Evolutionary conservation across 2,888 invertebrate genomes (phyloP).

Genomic region (Sthenelais limicola): DNA sequence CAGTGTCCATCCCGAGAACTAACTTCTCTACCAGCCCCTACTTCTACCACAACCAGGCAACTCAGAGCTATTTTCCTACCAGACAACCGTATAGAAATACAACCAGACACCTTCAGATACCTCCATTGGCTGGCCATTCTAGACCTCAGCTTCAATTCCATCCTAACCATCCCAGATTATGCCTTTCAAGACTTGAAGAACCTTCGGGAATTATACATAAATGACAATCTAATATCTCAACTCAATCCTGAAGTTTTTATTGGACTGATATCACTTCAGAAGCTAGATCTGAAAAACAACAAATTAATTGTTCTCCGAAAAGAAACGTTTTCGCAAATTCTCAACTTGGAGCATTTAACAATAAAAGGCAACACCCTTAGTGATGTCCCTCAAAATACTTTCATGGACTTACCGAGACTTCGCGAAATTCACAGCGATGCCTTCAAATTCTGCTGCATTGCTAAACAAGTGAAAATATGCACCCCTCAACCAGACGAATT

Average conservation of each 20-base stretch:
- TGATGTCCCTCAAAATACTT: slow-evolving; percentile 45
- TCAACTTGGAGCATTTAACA: slow-evolving; percentile 40
- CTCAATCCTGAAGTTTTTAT: slow-evolving; percentile 26
- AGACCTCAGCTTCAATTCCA: slow-evolving; percentile 40
- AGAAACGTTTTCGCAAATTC: background rate
- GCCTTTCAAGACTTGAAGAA: slow-evolving; percentile 44
- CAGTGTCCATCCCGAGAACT: no score
- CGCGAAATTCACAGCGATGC: slow-evolving; percentile 57
- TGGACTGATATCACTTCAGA: slow-evolving; percentile 45
- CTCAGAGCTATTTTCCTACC: slow-evolving; percentile 44
- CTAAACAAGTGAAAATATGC: slow-evolving; percentile 57
- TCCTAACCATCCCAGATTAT: slow-evolving; percentile 36
- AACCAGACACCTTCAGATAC: slow-evolving; percentile 22
- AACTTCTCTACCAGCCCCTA: background rate
- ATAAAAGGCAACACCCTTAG: slow-evolving; percentile 42
- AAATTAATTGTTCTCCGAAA: slow-evolving; percentile 13
- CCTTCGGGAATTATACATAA: slow-evolving; percentile 50
- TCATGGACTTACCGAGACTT: slow-evolving; percentile 41
- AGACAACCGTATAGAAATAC: slow-evolving; percentile 36
- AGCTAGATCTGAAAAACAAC: slow-evolving; percentile 46
- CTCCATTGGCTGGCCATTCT: slow-evolving; percentile 31
- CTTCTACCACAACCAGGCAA: background rate
- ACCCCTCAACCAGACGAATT: slow-evolving; percentile 53
- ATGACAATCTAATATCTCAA: slow-evolving; percentile 44
- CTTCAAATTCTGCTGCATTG: slow-evolving; percentile 67